Base-by-base conservation (phyloP, 2,797 vertebrate genomes). In the Psittacula derbiana region DNA sequence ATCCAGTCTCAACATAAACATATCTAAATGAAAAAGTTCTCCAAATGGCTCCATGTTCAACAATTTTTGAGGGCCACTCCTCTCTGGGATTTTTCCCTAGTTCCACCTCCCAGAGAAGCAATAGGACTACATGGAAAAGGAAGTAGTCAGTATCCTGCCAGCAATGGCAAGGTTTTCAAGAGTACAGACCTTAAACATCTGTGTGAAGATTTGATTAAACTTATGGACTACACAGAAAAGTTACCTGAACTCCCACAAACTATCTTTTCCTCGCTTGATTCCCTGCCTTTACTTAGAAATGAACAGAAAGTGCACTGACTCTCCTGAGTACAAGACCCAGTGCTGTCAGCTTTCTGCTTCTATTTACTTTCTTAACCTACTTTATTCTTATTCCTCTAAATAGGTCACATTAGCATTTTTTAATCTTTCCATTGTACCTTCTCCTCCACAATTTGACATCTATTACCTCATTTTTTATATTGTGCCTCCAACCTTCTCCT, bases 1-100 rank as follows among this genome's bases (percentile, higher is more conserved):
- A 96, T 96, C 88, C 94, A 80, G 6, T 82, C 91, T 97, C 88
- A 97, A 97, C 93, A 94, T 86, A 95, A 95, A 97, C 90, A 97
- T 40, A 94, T 79, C 97, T 44, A 95, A 96, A 97, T 93, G 66
- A 93, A 96, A 96, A 94, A 57, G 50, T 36, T 74, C 57, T 67
- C 74, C 75, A 86, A 91, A 60, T 5, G 25, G 52, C 52, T 71
- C 55, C 40, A 13, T 9, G n/a, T 53, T 80, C 53, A 75, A 80
- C n/a, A 49, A 6, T 33, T 87, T 81, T 55, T 46, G n/a, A 87
- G 36, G 1, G 2, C 20, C 20, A 7, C 50, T 73, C 12, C 23
- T 80, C 71, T 40, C 38, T 16, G 16, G 47, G 57, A 58, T 61
- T 58, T 92, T 10, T 28, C 47, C 33, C 75, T 38, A n/a, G 24